Percentiles rank a stretch among this genome's conserved stretches.
These are phyloP conservation scores for Dromococcyx pavoninus DNA, from an alignment of 2,797 vertebrate species.

Conservation along the genomic window DNA sequence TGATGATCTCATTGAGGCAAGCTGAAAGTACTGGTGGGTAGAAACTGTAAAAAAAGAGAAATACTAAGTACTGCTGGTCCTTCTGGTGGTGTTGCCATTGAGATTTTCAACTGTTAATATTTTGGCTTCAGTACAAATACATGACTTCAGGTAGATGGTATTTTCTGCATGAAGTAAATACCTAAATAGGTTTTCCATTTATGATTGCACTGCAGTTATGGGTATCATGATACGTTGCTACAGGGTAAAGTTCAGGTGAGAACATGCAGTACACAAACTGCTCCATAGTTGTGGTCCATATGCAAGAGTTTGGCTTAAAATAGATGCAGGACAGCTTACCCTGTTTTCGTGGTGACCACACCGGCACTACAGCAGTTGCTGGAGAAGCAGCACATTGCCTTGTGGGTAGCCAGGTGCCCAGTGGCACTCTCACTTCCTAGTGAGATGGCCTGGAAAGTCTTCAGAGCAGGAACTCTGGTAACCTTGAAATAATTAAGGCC, in stretches of 20 bases:
- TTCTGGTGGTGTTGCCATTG: background rate
- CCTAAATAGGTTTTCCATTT: background rate
- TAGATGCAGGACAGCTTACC: background rate
- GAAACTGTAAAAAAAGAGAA: background rate
- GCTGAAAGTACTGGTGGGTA: background rate
- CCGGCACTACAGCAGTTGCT: background rate
- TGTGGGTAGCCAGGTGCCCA: background rate
- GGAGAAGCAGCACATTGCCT: background rate
- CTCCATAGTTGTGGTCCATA: background rate
- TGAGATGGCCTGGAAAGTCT: background rate
- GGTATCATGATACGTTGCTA: background rate
- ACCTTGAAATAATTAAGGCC: background rate
- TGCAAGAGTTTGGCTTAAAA: background rate
- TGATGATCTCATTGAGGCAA: background rate
- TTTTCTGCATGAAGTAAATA: no score
- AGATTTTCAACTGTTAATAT: background rate
- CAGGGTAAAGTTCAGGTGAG: background rate
- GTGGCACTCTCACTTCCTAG: background rate
- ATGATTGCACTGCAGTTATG: background rate
- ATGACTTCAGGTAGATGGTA: background rate
- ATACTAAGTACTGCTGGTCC: background rate
- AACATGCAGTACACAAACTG: background rate
- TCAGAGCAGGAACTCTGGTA: background rate
- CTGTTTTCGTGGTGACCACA: background rate
- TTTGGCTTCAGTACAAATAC: background rate